Conservation (phyloP, 2,797 vertebrate genomes). For the Cheirogaleus major region DNA sequence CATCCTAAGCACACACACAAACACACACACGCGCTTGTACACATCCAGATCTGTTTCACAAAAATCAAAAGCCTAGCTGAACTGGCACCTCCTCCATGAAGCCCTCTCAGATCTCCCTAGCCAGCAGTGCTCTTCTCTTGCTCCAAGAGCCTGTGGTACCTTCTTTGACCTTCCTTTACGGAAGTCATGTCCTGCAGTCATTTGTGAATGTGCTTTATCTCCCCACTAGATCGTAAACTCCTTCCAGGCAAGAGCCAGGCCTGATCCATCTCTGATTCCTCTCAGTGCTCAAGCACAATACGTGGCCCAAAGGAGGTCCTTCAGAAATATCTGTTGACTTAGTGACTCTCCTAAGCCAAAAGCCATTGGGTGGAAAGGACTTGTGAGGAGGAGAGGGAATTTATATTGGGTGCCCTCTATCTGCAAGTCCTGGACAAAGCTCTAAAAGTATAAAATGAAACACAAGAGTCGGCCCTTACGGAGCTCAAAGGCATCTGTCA, state of each 20-base stretch:
- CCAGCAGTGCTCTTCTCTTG: background rate
- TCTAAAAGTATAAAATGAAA: background rate
- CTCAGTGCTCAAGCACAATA: background rate
- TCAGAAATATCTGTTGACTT: background rate
- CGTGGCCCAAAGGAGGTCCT: background rate
- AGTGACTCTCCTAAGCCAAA: background rate
- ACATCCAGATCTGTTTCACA: background rate
- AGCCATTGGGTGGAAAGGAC: background rate
- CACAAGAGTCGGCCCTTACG: background rate
- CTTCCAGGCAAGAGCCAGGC: background rate
- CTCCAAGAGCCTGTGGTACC: background rate
- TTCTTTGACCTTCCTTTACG: background rate
- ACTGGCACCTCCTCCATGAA: constrained; percentile 14
- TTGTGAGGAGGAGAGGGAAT: background rate
- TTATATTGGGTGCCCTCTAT: background rate
- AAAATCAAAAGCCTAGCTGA: background rate
- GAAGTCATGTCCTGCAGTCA: background rate
- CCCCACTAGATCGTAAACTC: background rate
- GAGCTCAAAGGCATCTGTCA: background rate
- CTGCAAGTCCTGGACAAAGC: background rate
- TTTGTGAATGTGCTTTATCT: background rate
- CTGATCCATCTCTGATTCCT: background rate
- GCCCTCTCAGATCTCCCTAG: background rate
- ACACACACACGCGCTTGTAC: background rate
- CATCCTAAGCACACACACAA: too few relatives aligned